Percentiles rank a stretch among this genome's conserved stretches.
Conservation (phyloP, 2,797 vertebrate species). For the Phrynocephalus guinanensis region DNA sequence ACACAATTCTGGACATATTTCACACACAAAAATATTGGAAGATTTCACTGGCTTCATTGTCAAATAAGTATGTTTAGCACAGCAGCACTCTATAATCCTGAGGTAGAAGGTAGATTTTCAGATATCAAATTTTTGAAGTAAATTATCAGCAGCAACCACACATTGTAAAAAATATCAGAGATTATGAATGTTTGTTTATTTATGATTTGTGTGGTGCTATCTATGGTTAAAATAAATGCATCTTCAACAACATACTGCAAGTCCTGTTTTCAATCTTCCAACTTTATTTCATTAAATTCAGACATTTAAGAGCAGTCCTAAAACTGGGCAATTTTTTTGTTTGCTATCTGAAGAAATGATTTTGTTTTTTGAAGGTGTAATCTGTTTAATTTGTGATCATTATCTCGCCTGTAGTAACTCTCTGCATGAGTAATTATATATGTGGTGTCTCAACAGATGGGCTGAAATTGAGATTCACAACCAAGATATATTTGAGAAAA, state of each 20-base stretch:
- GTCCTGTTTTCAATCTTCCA: neutral
- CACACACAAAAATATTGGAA: neutral
- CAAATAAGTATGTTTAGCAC: neutral
- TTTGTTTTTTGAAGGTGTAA: neutral
- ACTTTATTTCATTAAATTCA: neutral
- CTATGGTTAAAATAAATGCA: neutral
- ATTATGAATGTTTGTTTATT: neutral
- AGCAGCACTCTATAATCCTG: neutral
- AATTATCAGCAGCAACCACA: neutral
- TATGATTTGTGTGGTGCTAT: neutral
- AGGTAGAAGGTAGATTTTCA: neutral
- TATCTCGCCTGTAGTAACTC: too few species aligned
- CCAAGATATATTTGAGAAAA: too few species aligned
- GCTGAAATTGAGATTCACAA: too few species aligned
- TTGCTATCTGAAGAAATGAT: neutral
- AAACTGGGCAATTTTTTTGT: neutral
- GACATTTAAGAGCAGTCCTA: neutral
- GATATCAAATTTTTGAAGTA: neutral
- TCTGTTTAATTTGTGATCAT: neutral
- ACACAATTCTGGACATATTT: neutral
- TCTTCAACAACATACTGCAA: neutral
- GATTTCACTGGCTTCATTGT: neutral
- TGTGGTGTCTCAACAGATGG: too few species aligned
- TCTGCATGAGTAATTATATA: too few species aligned
- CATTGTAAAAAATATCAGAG: neutral